Percentiles rank a stretch among this genome's conserved stretches.
These are phyloP conservation scores for Sphaerodactylus townsendi DNA, from an alignment of 2,113 vertebrate species.

Conservation along the genomic window DNA sequence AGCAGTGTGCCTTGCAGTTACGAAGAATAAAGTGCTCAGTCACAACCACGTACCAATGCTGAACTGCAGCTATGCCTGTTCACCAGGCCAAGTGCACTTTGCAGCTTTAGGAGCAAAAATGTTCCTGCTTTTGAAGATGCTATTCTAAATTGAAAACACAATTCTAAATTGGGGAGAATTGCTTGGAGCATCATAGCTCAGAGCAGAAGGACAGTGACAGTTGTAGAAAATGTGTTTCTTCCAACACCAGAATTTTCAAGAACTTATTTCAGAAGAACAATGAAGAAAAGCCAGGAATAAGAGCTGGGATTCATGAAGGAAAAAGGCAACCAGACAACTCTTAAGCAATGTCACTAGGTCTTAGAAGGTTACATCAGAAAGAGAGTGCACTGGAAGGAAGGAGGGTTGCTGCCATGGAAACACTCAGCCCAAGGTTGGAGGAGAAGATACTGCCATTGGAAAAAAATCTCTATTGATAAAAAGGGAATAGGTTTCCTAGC, in stretches of 20 bases:
- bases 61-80: neutral
- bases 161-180: neutral
- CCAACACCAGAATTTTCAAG: neutral
- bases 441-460: conserved; percentile 2
- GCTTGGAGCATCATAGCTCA: neutral
- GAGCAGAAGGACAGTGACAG: neutral
- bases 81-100: neutral
- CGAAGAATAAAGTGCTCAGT: neutral
- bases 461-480: neutral
- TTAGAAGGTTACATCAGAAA: neutral
- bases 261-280: neutral
- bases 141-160: neutral
- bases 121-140: neutral
- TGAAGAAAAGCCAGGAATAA: neutral
- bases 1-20: neutral
- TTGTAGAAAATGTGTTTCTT: neutral
- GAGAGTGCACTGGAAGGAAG: neutral
- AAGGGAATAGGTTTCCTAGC: conserved; percentile 20
- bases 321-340: neutral
- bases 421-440: conserved; percentile 19
- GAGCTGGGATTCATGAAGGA: neutral
- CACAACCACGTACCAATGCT: neutral
- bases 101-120: neutral
- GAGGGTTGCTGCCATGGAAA: conserved; percentile 24
- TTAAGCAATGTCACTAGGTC: neutral